These are phyloP conservation scores for Tetheella fluctuosa DNA, from an alignment of 2,888 invertebrate genomes.

Conservation along the genomic window DNA sequence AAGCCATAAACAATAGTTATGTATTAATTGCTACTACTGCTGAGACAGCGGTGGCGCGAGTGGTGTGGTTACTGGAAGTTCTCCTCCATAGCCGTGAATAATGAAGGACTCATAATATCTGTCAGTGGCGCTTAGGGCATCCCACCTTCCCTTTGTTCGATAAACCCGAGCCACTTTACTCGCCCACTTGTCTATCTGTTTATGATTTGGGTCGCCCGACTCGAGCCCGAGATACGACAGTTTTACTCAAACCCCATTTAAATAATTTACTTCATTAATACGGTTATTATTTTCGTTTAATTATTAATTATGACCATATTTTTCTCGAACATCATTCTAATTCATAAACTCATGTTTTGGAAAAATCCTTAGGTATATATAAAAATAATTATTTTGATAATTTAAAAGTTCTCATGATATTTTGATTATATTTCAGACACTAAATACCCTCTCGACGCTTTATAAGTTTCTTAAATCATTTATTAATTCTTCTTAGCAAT, in stretches of 20 bases:
- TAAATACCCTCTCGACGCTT: neutral
- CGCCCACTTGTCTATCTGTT: slow-evolving; percentile 43
- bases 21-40: too few species aligned
- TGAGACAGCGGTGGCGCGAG: too few species aligned
- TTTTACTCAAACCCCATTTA: slow-evolving; percentile 32
- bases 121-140: slow-evolving; percentile 43
- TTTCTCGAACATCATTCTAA: too few species aligned
- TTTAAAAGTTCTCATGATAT: too few species aligned
- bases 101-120: slow-evolving; percentile 50
- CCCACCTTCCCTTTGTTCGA: slow-evolving; percentile 41
- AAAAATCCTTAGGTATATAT: too few species aligned
- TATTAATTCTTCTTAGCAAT: neutral
- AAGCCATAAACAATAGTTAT: too few species aligned
- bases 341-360: too few species aligned
- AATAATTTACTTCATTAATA: slow-evolving; percentile 31
- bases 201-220: slow-evolving; percentile 42
- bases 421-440: neutral
- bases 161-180: slow-evolving; percentile 40
- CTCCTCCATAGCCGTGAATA: slow-evolving; percentile 44
- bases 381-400: too few species aligned
- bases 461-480: slow-evolving; percentile 13
- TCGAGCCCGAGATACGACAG: slow-evolving; percentile 28
- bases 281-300: neutral
- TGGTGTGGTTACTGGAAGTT: slow-evolving; percentile 27
- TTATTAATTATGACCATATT: too few species aligned